Percentiles rank a stretch among this genome's conserved stretches.
Conservation (phyloP, 2,797 vertebrate species). For the Leuciscus waleckii region DNA sequence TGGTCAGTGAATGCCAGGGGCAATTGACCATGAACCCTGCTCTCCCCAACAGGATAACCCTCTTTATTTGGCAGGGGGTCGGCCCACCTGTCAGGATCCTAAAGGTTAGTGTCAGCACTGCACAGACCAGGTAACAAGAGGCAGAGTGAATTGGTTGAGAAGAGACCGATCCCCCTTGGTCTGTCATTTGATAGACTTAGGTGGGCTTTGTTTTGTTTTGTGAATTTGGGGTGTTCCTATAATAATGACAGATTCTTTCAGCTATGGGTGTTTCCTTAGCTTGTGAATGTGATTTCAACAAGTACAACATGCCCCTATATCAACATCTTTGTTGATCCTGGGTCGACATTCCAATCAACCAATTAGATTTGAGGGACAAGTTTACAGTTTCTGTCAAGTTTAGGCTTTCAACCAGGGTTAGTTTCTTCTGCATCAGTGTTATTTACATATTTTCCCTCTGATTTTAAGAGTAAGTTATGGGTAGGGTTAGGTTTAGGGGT, state of each 20-base stretch:
- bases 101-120: constrained; percentile 68
- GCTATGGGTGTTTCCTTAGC: background rate
- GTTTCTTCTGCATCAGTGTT: no score
- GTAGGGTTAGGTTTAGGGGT: background rate
- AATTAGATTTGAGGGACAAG: background rate
- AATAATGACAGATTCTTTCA: background rate
- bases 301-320: no score
- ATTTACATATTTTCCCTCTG: no score
- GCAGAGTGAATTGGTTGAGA: constrained; percentile 43
- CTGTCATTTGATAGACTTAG: background rate
- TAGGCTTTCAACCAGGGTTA: no score
- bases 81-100: constrained; percentile 63
- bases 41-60: constrained; percentile 33
- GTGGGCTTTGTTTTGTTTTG: constrained; percentile 2
- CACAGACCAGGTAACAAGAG: constrained; percentile 48
- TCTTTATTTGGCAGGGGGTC: constrained; percentile 62
- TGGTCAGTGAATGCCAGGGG: constrained; percentile 69
- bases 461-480: no score
- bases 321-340: background rate
- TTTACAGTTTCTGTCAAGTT: no score
- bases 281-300: no score
- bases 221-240: background rate
- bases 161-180: background rate
- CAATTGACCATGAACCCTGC: constrained; percentile 69
- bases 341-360: background rate